These are phyloP conservation scores for Siniperca chuatsi DNA, from an alignment of 2,113 vertebrate species.

Conservation along the genomic window DNA sequence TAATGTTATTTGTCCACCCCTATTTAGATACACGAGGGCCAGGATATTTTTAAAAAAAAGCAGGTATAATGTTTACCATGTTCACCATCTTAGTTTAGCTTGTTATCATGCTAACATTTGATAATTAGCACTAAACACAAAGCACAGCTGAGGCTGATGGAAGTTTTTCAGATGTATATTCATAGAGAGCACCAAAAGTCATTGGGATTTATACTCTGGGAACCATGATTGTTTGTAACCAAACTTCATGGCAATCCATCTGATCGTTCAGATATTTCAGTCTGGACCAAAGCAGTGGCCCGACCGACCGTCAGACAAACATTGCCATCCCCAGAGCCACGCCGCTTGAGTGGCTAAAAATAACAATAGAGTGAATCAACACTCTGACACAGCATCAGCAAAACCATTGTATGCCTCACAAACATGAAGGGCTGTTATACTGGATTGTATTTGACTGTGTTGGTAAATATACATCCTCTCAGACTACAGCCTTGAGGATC, in stretches of 20 bases:
- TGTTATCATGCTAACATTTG: no score
- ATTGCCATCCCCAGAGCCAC: background rate
- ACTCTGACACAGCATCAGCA: background rate
- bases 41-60: no score
- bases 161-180: no score
- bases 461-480: slow-evolving; percentile 8
- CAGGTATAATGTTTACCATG: no score
- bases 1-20: no score
- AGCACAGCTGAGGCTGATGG: no score
- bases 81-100: no score
- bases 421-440: background rate
- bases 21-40: no score
- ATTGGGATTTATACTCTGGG: background rate
- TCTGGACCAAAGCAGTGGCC: background rate
- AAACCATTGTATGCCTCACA: slow-evolving; percentile 11
- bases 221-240: no score
- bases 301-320: background rate
- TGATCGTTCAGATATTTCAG: background rate
- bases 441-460: background rate
- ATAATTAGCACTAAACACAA: no score
- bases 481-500: slow-evolving; percentile 12
- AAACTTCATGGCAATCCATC: background rate
- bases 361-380: slow-evolving; percentile 15
- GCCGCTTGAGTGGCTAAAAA: background rate
- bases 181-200: background rate